Evolutionary conservation across 2,888 invertebrate species (phyloP), one percentile per base, ranked within the genome.

Genomic region (Phyllotreta striolata): DNA sequence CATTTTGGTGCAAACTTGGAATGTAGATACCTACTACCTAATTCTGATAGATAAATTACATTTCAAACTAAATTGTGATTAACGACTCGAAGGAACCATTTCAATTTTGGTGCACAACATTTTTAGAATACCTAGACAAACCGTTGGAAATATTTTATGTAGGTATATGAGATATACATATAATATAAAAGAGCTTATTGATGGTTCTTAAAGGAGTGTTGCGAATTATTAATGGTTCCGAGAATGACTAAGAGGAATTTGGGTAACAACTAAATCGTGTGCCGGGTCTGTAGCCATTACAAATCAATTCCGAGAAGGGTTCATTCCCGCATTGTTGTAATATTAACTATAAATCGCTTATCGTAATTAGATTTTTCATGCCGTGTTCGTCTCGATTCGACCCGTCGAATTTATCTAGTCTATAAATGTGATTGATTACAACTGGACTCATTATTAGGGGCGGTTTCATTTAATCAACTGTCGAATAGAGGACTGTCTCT

Each of bases 181-280:
- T 24, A 24, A 24, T 24, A 24, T 24, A 24, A 24, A 24, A 24
- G 24, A 24, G 24, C 35, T 52, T 57, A 52, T 57, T 62, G 62
- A 62, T 62, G 64, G 43, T 35, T 38, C 56, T 55, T n/a, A 41
- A 67, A 67, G 65, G 65, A 63, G 67, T 65, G 67, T 64, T 67
- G 61, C 67, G 59, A 65, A 61, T 63, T 65, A 67, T 63, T 60
- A 63, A 67, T 65, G 65, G 37, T 58, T 63, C 63, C 37, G 38
- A 59, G 62, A 67, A 67, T 67, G 65, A 65, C 63, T 64, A 54
- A 55, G 60, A 34, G 35, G 62, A 62, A 64, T 63, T 67, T 54
- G 54, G 49, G 60, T 65, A 61, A 67, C 63, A 65, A 61, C 64
- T 67, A 65, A 63, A 67, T 67, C 64, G 64, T 67, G 64, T 60